Conservation (phyloP, 2,797 vertebrate species). For the Schizopygopsis pylzovi region DNA sequence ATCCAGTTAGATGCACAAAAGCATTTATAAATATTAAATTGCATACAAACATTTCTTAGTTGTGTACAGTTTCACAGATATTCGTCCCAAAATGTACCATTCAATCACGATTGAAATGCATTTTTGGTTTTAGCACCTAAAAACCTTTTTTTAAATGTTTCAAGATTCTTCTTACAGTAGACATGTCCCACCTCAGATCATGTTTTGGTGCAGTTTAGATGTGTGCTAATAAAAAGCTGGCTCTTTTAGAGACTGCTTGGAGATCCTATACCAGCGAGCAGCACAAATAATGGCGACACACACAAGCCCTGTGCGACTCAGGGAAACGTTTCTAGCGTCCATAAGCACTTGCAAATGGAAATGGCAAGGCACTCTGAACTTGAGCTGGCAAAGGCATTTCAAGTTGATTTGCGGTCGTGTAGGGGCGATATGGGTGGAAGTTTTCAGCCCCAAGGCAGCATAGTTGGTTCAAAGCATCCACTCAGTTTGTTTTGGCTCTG, state of each 20-base stretch:
- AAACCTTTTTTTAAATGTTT: conserved; percentile 41
- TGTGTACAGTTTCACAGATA: conserved; percentile 30
- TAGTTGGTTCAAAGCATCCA: conserved; percentile 59
- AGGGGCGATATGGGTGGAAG: conserved; percentile 29
- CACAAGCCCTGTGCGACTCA: conserved; percentile 61
- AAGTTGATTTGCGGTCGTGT: not conserved
- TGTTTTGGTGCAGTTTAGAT: conserved; percentile 54
- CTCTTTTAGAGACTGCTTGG: conserved; percentile 13
- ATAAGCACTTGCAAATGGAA: conserved; percentile 31
- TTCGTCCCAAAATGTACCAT: conserved; percentile 26
- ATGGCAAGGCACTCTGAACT: conserved; percentile 42
- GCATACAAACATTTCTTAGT: conserved; percentile 16
- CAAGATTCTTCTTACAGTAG: conserved; percentile 54
- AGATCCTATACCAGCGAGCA: conserved; percentile 52
- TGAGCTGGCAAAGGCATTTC: conserved; percentile 9
- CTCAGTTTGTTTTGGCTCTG: conserved; percentile 53
- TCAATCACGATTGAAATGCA: conserved; percentile 11
- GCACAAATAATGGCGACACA: conserved; percentile 55
- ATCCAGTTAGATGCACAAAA: conserved; percentile 26
- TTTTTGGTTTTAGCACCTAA: conserved; percentile 31
- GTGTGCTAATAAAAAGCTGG: conserved; percentile 37
- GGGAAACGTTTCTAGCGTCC: not conserved
- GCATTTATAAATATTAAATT: conserved; percentile 43
- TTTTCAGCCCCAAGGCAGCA: conserved; percentile 17
- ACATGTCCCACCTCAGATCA: conserved; percentile 11